These are phyloP conservation scores for Sinocyclocheilus rhinocerous DNA, from an alignment of 2,113 vertebrate genomes.

Conservation along the genomic window DNA sequence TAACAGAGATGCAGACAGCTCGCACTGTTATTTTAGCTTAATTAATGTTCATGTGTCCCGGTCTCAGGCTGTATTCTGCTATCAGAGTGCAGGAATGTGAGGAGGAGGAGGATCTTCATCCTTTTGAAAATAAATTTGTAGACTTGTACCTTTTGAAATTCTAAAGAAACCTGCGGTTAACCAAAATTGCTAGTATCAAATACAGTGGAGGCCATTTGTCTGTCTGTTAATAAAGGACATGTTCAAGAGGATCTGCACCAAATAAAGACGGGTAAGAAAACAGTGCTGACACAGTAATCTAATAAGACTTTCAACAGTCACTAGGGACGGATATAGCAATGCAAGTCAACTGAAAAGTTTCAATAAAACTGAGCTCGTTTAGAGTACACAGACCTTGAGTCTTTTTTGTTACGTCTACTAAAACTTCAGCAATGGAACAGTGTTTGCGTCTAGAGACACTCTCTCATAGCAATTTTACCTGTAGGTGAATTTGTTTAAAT, in stretches of 20 bases:
- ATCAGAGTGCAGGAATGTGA: conserved; percentile 6
- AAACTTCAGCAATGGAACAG: background rate
- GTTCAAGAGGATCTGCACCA: background rate
- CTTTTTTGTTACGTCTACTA: conserved; percentile 10
- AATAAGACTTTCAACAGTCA: conserved; percentile 47
- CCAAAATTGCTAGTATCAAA: conserved; percentile 25
- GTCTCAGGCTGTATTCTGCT: conserved; percentile 15
- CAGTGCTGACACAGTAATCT: conserved; percentile 36
- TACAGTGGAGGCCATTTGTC: background rate
- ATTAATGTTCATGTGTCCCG: conserved; percentile 48
- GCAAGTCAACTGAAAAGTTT: background rate
- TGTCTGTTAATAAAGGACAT: conserved; percentile 3
- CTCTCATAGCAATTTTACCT: background rate
- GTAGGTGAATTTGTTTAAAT: background rate
- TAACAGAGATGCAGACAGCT: conserved; percentile 42
- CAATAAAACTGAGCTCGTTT: conserved; percentile 1
- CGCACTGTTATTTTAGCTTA: conserved; percentile 45
- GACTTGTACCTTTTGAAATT: background rate
- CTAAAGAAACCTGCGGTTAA: conserved; percentile 13
- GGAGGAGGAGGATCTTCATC: background rate
- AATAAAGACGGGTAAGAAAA: conserved; percentile 21
- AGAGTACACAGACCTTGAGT: background rate
- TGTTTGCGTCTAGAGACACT: background rate
- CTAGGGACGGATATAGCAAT: conserved; percentile 32
- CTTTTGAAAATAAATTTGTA: background rate